phyloP scores from a whole-genome alignment of 2,113 vertebrate genomes.

The Colossoma macropomum region DNA sequence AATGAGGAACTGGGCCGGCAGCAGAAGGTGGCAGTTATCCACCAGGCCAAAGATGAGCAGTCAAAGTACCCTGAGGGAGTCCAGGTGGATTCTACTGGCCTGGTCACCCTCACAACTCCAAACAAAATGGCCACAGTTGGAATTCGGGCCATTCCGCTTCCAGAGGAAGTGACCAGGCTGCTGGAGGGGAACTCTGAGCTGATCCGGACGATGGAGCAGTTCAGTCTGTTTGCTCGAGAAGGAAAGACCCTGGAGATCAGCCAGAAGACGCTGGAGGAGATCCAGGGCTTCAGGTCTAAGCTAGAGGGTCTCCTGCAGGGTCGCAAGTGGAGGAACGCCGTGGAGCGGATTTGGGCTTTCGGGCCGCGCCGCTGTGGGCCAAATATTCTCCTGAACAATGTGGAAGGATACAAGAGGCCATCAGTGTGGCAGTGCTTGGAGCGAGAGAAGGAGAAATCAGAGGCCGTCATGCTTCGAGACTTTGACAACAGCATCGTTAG shows the following conservation, averaged over 20 bases:
- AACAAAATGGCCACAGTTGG: constrained; percentile 87
- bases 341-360: constrained; percentile 92
- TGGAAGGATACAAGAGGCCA: constrained; percentile 79
- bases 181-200: constrained; percentile 87
- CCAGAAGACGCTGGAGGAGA: constrained; percentile 78
- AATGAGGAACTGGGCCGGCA: constrained; percentile 96
- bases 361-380: constrained; percentile 94
- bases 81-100: constrained; percentile 85
- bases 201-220: constrained; percentile 89
- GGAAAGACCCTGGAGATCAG: constrained; percentile 78
- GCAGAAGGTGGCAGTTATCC: constrained; percentile 93
- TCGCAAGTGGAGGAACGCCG: constrained; percentile 87
- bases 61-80: constrained; percentile 83
- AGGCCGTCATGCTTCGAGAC: constrained; percentile 69
- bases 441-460: constrained; percentile 23
- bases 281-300: constrained; percentile 82
- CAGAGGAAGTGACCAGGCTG: constrained; percentile 85
- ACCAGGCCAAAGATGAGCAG: constrained; percentile 89
- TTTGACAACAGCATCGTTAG: constrained; percentile 92
- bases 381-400: constrained; percentile 88
- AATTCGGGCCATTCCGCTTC: constrained; percentile 86
- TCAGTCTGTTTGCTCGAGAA: constrained; percentile 84
- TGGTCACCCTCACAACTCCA: constrained; percentile 88
- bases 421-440: constrained; percentile 88
- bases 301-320: constrained; percentile 86